These are phyloP conservation scores for Drosophila subquinaria DNA, from an alignment of 2,888 invertebrate species.

Conservation along the genomic window DNA sequence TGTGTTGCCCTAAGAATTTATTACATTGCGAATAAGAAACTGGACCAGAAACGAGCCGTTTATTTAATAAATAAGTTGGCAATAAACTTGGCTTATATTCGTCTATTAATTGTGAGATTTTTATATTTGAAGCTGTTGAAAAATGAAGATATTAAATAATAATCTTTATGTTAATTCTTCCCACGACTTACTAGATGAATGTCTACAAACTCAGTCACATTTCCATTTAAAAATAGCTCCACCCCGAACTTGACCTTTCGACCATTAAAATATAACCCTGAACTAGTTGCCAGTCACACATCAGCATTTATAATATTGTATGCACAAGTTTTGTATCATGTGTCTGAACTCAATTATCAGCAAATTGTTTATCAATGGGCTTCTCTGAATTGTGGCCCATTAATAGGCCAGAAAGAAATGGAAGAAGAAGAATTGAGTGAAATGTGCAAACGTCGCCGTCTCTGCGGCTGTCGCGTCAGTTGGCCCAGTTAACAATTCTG, in stretches of 20 bases:
- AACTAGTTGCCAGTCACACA: slow-evolving; percentile 14
- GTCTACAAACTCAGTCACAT: not conserved
- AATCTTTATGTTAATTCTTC: slow-evolving; percentile 3
- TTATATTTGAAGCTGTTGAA: not conserved
- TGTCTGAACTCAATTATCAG: slow-evolving; percentile 31
- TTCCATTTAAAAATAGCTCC: slow-evolving; percentile 7
- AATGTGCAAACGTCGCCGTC: slow-evolving; percentile 43
- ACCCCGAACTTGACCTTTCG: slow-evolving; percentile 13
- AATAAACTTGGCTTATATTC: not conserved
- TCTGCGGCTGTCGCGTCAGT: slow-evolving; percentile 3
- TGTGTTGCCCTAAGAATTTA: slow-evolving; percentile 5
- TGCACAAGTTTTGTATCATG: not conserved
- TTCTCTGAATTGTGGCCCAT: slow-evolving; percentile 27
- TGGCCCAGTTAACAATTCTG: slow-evolving; percentile 28
- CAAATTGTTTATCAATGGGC: slow-evolving; percentile 45
- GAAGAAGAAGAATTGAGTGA: slow-evolving; percentile 42
- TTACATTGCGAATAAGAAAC: not conserved
- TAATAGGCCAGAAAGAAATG: slow-evolving; percentile 17
- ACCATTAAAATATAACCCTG: slow-evolving; percentile 2
- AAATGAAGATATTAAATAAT: not conserved
- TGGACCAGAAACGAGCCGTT: not conserved
- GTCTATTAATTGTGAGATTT: not conserved
- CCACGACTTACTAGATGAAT: not conserved
- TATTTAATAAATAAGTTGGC: not conserved
- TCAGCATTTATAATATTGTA: not conserved